Conservation (phyloP, 2,797 vertebrate genomes). For the Bradypodion pumilum region DNA sequence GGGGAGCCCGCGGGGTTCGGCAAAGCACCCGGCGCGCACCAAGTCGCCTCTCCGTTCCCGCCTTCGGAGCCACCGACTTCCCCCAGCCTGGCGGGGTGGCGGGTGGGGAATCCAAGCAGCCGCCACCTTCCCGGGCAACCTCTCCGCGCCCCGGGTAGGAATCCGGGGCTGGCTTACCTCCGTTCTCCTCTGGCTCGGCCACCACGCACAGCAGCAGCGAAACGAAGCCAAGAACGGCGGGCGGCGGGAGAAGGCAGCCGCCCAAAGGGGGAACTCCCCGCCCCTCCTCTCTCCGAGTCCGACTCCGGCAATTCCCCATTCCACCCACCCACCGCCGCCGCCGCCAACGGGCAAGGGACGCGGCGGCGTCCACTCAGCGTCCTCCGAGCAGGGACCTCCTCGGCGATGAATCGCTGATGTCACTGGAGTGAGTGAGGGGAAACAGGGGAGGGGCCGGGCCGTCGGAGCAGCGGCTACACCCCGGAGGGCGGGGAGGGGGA, state of each 20-base stretch:
- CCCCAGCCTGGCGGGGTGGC: no score
- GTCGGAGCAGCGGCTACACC: neutral
- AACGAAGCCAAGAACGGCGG: neutral
- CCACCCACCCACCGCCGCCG: rapidly evolving
- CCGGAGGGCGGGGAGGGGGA: neutral
- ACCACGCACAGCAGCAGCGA: neutral
- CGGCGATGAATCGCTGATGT: no score
- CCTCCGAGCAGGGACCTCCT: constrained; percentile 21
- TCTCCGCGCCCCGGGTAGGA: no score
- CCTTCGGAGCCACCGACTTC: no score
- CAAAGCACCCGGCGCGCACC: no score
- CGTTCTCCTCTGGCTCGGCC: neutral
- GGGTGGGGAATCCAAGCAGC: no score
- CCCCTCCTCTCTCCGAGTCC: neutral
- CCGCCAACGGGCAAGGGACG: no score
- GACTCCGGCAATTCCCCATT: no score
- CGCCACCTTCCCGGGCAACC: no score
- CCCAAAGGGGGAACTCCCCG: no score
- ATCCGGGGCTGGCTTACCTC: neutral
- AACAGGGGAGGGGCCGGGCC: neutral
- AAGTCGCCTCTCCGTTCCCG: no score
- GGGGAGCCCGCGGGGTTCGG: neutral
- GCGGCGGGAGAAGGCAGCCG: no score
- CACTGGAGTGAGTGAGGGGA: constrained; percentile 4
- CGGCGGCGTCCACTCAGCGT: neutral